These are phyloP conservation scores for Cephus rjabovi DNA, from an alignment of 2,888 invertebrate species.

Conservation along the genomic window DNA sequence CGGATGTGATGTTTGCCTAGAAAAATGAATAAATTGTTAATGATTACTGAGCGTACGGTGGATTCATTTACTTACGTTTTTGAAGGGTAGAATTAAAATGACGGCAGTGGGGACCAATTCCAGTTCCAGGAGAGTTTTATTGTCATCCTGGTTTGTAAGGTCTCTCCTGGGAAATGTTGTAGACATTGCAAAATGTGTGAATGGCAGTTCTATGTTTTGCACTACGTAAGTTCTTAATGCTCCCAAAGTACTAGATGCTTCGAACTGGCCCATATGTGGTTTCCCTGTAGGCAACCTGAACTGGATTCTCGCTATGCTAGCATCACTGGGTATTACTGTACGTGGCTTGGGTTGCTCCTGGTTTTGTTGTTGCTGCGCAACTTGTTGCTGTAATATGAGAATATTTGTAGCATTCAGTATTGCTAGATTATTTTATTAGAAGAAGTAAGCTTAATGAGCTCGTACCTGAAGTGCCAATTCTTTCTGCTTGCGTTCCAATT, in stretches of 20 bases:
- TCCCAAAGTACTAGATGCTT: conserved; percentile 74
- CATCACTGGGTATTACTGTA: conserved; percentile 32
- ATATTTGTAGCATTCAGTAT: conserved; percentile 9
- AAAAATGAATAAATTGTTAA: conserved; percentile 8
- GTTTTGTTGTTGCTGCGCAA: conserved; percentile 25
- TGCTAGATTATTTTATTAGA: background rate
- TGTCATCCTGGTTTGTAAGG: conserved; percentile 70
- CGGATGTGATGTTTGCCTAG: conserved; percentile 45
- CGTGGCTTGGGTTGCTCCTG: conserved; percentile 27
- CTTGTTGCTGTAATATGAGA: conserved; percentile 33
- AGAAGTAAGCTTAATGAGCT: background rate
- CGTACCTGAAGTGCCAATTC: conserved; percentile 49
- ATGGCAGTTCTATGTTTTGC: conserved; percentile 68
- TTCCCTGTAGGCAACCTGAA: conserved; percentile 88
- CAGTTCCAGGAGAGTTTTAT: conserved; percentile 73
- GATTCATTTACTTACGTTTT: conserved; percentile 50
- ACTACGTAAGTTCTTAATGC: conserved; percentile 70
- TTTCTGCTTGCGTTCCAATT: conserved; percentile 74
- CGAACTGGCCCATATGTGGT: conserved; percentile 79
- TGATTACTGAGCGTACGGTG: background rate
- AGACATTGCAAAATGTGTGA: conserved; percentile 77
- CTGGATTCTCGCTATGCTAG: conserved; percentile 79
- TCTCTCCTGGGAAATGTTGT: conserved; percentile 82
- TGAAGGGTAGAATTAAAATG: conserved; percentile 77
- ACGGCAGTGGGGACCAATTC: conserved; percentile 82